Evolutionary conservation across 1,140 invertebrate genomes (phyloP), one percentile per base, ranked within the genome.

Genomic region (Leptopilina clavipes): DNA sequence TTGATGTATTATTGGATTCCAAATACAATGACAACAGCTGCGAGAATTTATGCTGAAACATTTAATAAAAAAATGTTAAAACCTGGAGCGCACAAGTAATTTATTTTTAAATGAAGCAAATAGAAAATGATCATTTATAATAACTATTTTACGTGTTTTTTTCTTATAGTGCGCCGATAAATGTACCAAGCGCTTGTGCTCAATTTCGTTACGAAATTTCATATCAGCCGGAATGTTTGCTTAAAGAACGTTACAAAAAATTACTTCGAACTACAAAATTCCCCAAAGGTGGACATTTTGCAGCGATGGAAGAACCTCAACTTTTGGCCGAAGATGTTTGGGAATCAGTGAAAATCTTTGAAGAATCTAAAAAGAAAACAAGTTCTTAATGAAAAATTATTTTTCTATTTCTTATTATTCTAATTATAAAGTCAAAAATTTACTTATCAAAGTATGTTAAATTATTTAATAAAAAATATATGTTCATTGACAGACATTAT

Each of bases 1-100:
- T 90, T 96, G 1, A 95, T 95, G 93, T 88, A 96, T 76, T 96
- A 96, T 84, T 96, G 94, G 94, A 88, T 92, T 1, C 93, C 92
- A n/a, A 92, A 92, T 17, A 92, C 92, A 71, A 94, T 95, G 40
- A 94, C 94, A 0, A 93, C 93, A 0, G 92, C 94, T 0, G 89
- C 93, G 83, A 89, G 95, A 81, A 87, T 94, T 22, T 95, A 94
- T 85, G 91, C 93, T 72, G 94, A 95, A 85, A 82, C 77, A 0
- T 83, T 92, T 73, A 85, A 22, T n/a, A 87, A 85, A 79, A 76
- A 80, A n/a, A 83, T 89, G 0, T 70, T 83, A 5, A 83, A 81
- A 73, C 76, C 87, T 8, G 82, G 76, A 73, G 52, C 56, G 0
- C 59, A 65, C 14, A 65, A 70, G 56, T 43, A 74, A 31, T 31